A percentile compares a stretch with the other conserved stretches of the same genome.
Conservation (phyloP, 2,797 vertebrate genomes). For the Sarcoramphus papa region DNA sequence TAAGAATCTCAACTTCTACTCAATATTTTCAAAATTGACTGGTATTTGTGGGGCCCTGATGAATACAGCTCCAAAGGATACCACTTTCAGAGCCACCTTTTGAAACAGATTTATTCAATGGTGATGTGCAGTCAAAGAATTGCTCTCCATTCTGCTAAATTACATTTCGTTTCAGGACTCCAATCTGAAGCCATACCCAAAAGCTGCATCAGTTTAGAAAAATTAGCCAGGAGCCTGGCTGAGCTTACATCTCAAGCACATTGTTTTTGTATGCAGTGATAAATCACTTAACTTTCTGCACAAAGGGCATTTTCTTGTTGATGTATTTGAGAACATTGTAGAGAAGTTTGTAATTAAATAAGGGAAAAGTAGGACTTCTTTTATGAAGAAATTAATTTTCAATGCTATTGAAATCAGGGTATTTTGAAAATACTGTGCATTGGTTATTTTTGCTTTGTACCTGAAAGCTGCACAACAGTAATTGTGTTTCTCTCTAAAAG, state of each 20-base stretch:
- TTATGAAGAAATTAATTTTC: neutral
- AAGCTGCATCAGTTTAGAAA: neutral
- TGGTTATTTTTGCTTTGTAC: neutral
- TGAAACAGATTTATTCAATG: neutral
- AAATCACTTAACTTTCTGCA: neutral
- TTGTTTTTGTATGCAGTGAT: neutral
- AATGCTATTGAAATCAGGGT: neutral
- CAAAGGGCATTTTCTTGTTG: neutral
- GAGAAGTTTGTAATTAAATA: neutral
- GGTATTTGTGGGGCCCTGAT: neutral
- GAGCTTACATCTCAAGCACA: neutral
- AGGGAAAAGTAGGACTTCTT: neutral
- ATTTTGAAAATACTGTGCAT: neutral
- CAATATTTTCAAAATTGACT: neutral
- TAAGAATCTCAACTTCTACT: neutral
- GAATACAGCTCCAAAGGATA: neutral
- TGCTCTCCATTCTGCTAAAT: neutral
- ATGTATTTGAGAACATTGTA: neutral
- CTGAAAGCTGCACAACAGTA: neutral
- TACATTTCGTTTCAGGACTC: neutral
- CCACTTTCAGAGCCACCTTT: neutral
- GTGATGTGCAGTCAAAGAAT: neutral
- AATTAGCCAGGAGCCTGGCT: neutral
- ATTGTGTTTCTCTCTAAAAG: neutral
- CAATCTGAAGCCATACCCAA: neutral